These are phyloP conservation scores for Sula dactylatra DNA, from an alignment of 2,113 vertebrate genomes.

Conservation along the genomic window DNA sequence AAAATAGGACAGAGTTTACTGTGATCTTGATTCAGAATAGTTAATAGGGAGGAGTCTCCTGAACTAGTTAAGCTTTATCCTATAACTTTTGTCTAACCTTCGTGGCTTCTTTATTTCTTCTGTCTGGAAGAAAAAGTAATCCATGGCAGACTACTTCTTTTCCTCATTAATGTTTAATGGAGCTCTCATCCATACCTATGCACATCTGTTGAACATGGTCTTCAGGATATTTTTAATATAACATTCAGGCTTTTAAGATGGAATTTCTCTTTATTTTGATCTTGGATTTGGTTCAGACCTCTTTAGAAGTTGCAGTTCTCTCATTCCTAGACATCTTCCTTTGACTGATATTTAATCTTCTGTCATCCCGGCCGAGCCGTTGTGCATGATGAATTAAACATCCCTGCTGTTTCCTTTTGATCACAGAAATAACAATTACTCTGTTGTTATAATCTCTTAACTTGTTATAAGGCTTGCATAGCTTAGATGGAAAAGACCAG, in stretches of 20 bases:
- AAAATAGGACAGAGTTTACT: neutral
- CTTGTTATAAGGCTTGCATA: neutral
- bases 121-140: neutral
- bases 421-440: constrained; percentile 26
- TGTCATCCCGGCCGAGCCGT: neutral
- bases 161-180: neutral
- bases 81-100: neutral
- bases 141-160: neutral
- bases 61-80: neutral
- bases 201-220: neutral
- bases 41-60: neutral
- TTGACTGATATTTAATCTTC: constrained; percentile 8
- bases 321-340: neutral
- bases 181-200: rapidly evolving
- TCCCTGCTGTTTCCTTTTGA: constrained; percentile 28
- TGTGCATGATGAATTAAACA: constrained; percentile 23
- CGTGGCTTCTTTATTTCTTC: neutral
- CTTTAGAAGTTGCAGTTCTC: neutral
- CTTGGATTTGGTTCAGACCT: constrained; percentile 27
- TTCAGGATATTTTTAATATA: neutral
- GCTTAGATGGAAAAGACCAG: neutral
- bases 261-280: constrained; percentile 29
- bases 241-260: neutral
- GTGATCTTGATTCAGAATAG: neutral
- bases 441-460: neutral